Conservation (phyloP, 2,797 vertebrate species). For the Bradypodion pumilum region DNA sequence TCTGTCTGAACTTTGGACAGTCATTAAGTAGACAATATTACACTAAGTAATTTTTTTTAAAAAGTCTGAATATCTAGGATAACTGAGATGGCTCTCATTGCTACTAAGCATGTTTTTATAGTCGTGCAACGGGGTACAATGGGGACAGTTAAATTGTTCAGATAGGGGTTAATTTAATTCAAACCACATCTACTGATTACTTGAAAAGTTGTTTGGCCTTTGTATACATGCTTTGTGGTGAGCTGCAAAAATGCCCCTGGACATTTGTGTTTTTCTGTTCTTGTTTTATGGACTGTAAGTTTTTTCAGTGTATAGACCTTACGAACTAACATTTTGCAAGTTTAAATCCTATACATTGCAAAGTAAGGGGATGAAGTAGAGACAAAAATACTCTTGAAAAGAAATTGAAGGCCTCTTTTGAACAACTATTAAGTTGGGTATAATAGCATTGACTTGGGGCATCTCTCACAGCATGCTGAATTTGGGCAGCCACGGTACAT, state of each 20-base stretch:
- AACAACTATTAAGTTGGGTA: background rate
- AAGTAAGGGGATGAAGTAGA: background rate
- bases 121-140: background rate
- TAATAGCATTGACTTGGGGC: background rate
- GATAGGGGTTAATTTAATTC: background rate
- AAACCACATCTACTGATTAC: background rate
- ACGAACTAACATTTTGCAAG: background rate
- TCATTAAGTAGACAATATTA: background rate
- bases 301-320: background rate
- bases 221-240: background rate
- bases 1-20: background rate
- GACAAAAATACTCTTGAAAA: slow-evolving; percentile 21
- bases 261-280: slow-evolving; percentile 19
- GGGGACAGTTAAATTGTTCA: background rate
- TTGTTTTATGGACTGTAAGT: background rate
- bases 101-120: background rate
- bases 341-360: slow-evolving; percentile 10
- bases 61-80: background rate
- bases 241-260: background rate
- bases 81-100: background rate
- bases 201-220: slow-evolving; percentile 9
- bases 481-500: background rate
- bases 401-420: slow-evolving; percentile 34
- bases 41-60: too few species aligned
- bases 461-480: background rate